A percentile compares a stretch with the other conserved stretches of the same genome.
Conservation (phyloP, 1,140 invertebrate species). For the Drosophila navojoa region DNA sequence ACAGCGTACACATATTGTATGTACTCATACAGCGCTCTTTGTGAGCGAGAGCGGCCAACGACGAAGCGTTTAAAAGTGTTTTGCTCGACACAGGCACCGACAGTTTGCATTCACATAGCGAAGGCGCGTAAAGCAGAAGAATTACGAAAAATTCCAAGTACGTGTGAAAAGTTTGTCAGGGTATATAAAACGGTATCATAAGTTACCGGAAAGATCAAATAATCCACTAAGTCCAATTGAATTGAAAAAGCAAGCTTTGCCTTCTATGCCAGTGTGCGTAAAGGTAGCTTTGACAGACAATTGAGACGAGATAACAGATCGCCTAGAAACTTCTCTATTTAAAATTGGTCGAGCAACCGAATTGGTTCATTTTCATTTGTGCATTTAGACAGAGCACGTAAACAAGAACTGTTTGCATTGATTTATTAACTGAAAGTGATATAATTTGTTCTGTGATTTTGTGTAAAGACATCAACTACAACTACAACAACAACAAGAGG, state of each 20-base stretch:
- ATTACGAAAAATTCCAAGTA: constrained; percentile 40
- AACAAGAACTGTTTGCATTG: constrained; percentile 33
- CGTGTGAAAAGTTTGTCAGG: constrained; percentile 32
- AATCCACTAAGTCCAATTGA: constrained; percentile 44
- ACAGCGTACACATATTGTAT: constrained; percentile 15
- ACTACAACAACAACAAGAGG: constrained; percentile 15
- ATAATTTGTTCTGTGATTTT: constrained; percentile 79
- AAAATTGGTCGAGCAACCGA: constrained; percentile 59
- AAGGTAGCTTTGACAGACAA: constrained; percentile 86
- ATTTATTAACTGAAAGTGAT: constrained; percentile 57
- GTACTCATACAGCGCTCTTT: constrained; percentile 42
- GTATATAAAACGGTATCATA: constrained; percentile 32
- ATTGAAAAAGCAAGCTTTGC: constrained; percentile 84
- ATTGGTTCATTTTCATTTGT: constrained; percentile 78
- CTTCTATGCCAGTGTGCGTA: constrained; percentile 96
- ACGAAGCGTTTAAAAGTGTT: constrained; percentile 76
- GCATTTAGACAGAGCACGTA: constrained; percentile 58
- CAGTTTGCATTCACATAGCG: constrained; percentile 74
- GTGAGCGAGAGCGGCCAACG: constrained; percentile 43
- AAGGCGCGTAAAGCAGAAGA: constrained; percentile 59
- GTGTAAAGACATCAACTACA: constrained; percentile 70
- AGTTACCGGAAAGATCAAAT: constrained; percentile 63
- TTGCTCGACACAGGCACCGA: constrained; percentile 54
- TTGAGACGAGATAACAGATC: constrained; percentile 32
- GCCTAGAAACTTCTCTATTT: constrained; percentile 66